phyloP scores from a whole-genome alignment of 2,888 invertebrate species.

The Yponomeuta plumbellus region DNA sequence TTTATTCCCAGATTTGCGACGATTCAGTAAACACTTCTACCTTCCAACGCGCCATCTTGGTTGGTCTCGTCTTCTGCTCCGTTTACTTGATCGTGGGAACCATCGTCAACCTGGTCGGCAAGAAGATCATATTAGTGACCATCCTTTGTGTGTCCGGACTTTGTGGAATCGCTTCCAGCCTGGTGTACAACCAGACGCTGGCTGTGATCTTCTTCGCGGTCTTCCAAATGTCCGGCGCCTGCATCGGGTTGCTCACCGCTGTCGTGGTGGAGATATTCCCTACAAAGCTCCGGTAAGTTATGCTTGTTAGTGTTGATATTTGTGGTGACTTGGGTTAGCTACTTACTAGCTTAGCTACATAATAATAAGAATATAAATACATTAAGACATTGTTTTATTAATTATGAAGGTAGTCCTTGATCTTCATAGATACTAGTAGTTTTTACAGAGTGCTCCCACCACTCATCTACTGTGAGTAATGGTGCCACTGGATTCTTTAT shows the following conservation, averaged over 20 bases:
- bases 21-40: slow-evolving; percentile 77
- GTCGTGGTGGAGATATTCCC: slow-evolving; percentile 77
- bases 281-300: slow-evolving; percentile 64
- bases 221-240: slow-evolving; percentile 74
- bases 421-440: too few relatives aligned
- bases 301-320: neutral
- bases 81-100: slow-evolving; percentile 80
- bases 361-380: too few relatives aligned
- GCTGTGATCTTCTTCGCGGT: slow-evolving; percentile 77
- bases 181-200: slow-evolving; percentile 72
- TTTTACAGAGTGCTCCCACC: too few relatives aligned
- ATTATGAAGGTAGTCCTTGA: too few relatives aligned
- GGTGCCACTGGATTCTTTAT: too few relatives aligned
- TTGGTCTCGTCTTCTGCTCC: slow-evolving; percentile 79
- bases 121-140: slow-evolving; percentile 73
- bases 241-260: slow-evolving; percentile 75
- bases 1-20: slow-evolving; percentile 48
- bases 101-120: slow-evolving; percentile 70
- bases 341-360: too few relatives aligned
- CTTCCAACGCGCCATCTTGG: slow-evolving; percentile 80
- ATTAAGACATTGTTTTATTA: too few relatives aligned
- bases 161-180: slow-evolving; percentile 77
- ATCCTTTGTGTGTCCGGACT: slow-evolving; percentile 69
- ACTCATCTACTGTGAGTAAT: too few relatives aligned
- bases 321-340: neutral